Evolutionary conservation across 2,113 vertebrate species (phyloP), one percentile per base, ranked within the genome.

Genomic region (Eulacestoma nigropectus): DNA sequence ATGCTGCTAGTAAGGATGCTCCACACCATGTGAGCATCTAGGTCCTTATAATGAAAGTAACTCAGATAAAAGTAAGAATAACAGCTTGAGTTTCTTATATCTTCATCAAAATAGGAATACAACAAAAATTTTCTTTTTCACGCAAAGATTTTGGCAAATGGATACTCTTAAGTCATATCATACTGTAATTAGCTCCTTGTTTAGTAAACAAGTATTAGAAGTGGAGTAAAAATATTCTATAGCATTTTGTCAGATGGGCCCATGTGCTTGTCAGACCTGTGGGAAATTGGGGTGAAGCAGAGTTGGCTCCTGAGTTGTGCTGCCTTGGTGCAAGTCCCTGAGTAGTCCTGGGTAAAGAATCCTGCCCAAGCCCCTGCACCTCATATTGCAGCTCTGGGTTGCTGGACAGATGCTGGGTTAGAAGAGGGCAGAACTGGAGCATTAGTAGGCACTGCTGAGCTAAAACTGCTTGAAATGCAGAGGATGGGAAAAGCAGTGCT

Each of bases 301-400:
- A 27, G 32, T 6, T 1, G 4, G 32, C 47, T 18, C 20, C 13
- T 14, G 29, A 39, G 26, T 10, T 42, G 41, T 44, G 16, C 33
- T 20, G 6, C 57, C 23, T 37, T 15, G 23, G 53, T 56, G 10
- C 1, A 4, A 35, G 10, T 23, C 29, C 32, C 1, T 11, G 55
- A 32, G 11, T 37, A 30, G 12, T 39, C 7, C 37, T 69, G 59
- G 25, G 5, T 30, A 12, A 33, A 52, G 63, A 35, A 49, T 65
- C 32, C 32, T 49, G 37, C 37, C 32, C 19, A 13, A n/a, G 26
- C 47, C 56, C 15, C 26, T 65, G 68, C 16, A 20, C 23, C 53
- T 52, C 6, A 1, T 5, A 1, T 3, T 19, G n/a, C 35, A 39
- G 27, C 42, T 49, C 42, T 1, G 9, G 32, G 21, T 13, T 1